Evolutionary conservation across 1,140 invertebrate species (phyloP), one percentile per base, ranked within the genome.

Genomic region (Cyphomyrmex costatus): DNA sequence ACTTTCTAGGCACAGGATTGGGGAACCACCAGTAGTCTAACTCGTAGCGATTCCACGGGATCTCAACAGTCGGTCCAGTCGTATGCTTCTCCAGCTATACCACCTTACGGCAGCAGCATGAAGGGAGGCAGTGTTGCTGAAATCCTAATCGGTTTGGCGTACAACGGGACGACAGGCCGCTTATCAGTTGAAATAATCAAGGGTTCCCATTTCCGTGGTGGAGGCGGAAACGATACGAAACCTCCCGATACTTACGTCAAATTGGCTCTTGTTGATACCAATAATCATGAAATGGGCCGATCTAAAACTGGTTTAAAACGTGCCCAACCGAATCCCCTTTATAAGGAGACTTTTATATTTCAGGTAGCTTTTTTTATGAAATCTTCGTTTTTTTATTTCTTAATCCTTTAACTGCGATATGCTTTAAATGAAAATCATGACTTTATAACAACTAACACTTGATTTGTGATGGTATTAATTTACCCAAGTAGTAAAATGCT

Each of bases 301-400:
- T 98, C 98, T 92, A 99, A 99, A 95, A 99, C 98, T 7, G 98
- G 98, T 27, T 96, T 98, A 0, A 96, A 98, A 88, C 96, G 98
- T 49, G 98, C 98, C 21, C 98, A 99, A 94, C 98, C 98, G 30
- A 99, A 99, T 96, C 98, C 98, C 58, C 96, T 99, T 10, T 99
- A 98, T 93, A 99, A 99, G 94, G 98, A 99, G 95, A 98, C 98
- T 1, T 99, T 99, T 94, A 97, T 99, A 94, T 99, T 99, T 96
- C 98, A 99, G 96, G 98, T 98, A 95, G 94, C 8, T 42, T 30
- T n/a, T 46, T 42, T 42, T n/a, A 60, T 33, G 6, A 36, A 16
- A 21, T 24, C 30, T 30, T 4, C 53, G 12, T 2, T 42, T 42
- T 42, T 8, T 33, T 8, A 21, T 66, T 66, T 42, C 30, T 42